A percentile compares a stretch with the other conserved stretches of the same genome.
phyloP scores from a whole-genome alignment of 1,140 invertebrate species.

The Zaprionus camerounensis region DNA sequence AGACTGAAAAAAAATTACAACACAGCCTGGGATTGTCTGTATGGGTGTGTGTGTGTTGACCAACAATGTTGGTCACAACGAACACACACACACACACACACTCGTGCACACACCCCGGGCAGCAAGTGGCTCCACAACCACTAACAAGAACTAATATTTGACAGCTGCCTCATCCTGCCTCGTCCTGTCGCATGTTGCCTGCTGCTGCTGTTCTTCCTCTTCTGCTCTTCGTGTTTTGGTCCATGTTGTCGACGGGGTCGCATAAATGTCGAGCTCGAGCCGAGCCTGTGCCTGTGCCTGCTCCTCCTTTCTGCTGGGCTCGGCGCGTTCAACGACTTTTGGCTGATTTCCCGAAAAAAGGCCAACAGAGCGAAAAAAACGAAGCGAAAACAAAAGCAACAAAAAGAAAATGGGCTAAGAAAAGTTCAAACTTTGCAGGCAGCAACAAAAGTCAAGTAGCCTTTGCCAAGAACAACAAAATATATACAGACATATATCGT shows the following conservation, averaged over 20 bases:
- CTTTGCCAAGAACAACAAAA: conserved; percentile 14
- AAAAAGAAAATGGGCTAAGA: conserved; percentile 14
- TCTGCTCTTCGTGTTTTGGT: conserved; percentile 7
- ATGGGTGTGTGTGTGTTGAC: conserved; percentile 69
- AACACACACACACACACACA: conserved; percentile 37
- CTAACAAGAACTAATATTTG: conserved; percentile 61
- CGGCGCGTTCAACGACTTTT: conserved; percentile 74
- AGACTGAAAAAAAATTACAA: conserved; percentile 39
- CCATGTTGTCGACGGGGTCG: conserved; percentile 21
- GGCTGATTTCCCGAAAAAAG: conserved; percentile 74
- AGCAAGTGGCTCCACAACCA: conserved; percentile 48
- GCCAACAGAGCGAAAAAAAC: conserved; percentile 61
- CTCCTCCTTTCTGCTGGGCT: conserved; percentile 1
- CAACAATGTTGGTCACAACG: conserved; percentile 79
- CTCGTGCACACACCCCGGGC: neutral
- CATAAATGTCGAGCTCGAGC: conserved; percentile 55
- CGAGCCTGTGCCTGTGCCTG: conserved; percentile 9
- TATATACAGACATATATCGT: conserved; percentile 11
- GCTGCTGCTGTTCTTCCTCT: conserved; percentile 5
- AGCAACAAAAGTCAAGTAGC: conserved; percentile 69
- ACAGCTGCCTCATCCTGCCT: conserved; percentile 44
- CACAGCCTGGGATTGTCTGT: conserved; percentile 24
- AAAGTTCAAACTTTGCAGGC: conserved; percentile 47
- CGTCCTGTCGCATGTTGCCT: neutral
- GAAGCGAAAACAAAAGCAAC: conserved; percentile 17